Percentiles rank a stretch among this genome's conserved stretches.
These are phyloP conservation scores for Netelia inedita DNA, from an alignment of 2,888 invertebrate genomes.

Conservation along the genomic window DNA sequence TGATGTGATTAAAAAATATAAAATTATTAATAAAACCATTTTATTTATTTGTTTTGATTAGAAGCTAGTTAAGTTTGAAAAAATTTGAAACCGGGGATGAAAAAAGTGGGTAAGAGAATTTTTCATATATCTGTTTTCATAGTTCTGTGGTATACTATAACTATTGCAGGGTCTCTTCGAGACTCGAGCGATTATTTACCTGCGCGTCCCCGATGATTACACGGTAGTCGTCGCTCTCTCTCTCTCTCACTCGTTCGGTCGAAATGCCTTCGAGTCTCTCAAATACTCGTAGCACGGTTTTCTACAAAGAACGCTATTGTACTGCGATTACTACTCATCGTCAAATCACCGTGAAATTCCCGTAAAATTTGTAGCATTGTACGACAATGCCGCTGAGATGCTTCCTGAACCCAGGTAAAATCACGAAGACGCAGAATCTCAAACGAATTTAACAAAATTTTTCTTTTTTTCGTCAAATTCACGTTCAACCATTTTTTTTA, in stretches of 20 bases:
- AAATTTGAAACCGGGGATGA: not conserved
- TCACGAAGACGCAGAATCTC: conserved; percentile 33
- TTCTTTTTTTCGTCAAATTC: conserved; percentile 8
- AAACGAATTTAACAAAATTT: conserved; percentile 10
- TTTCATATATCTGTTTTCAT: not conserved
- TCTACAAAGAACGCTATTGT: conserved; percentile 77
- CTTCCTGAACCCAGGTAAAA: conserved; percentile 42
- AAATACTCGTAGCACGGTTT: conserved; percentile 15
- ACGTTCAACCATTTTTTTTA: not conserved
- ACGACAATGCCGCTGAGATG: conserved; percentile 35
- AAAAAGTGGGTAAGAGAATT: not conserved
- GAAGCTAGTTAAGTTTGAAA: too few species aligned
- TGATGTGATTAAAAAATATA: too few species aligned
- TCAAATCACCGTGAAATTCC: conserved; percentile 83
- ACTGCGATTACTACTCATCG: conserved; percentile 81
- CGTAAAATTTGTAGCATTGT: conserved; percentile 80
- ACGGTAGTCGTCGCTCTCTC: conserved; percentile 56
- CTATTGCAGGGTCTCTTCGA: not conserved
- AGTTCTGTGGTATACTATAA: not conserved
- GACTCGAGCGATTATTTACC: conserved; percentile 73
- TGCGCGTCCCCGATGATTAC: conserved; percentile 76
- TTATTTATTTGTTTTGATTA: too few species aligned
- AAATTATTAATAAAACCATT: too few species aligned
- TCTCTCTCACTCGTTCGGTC: not conserved
- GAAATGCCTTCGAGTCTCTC: conserved; percentile 8